These are phyloP conservation scores for Stenolophus ochropezus DNA, from an alignment of 2,888 invertebrate species.

Conservation along the genomic window DNA sequence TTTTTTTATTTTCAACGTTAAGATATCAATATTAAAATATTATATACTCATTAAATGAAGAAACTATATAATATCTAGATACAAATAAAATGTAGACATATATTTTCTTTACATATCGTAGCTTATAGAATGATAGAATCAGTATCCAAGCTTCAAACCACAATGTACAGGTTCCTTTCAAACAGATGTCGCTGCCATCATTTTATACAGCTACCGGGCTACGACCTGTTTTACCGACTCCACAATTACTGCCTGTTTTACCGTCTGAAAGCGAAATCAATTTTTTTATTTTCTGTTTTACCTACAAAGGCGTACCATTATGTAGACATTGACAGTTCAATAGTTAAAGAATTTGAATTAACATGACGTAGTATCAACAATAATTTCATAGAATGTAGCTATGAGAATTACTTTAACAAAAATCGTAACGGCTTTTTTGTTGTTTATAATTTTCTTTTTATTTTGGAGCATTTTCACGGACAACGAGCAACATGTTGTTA, in stretches of 20 bases:
- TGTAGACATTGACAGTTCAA: neutral
- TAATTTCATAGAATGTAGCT: neutral
- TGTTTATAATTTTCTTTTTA: conserved; percentile 64
- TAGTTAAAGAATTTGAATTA: neutral
- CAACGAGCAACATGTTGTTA: conserved; percentile 61
- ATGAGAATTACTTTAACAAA: conserved; percentile 67
- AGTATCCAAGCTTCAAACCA: neutral
- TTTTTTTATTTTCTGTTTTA: neutral
- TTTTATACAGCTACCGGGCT: neutral
- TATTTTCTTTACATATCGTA: no score
- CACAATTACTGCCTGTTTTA: neutral
- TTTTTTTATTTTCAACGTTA: no score
- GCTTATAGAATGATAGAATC: no score
- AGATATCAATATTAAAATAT: no score
- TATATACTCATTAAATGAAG: no score
- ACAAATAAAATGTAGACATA: no score
- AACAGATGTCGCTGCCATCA: neutral
- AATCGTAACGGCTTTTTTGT: conserved; percentile 63
- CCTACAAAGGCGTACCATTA: conserved; percentile 4
- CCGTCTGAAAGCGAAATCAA: neutral
- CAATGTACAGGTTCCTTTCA: neutral
- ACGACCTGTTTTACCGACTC: no score
- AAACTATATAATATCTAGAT: no score
- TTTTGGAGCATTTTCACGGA: conserved; percentile 66
- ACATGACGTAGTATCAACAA: conserved; percentile 7